Evolutionary conservation across 2,797 vertebrate genomes (phyloP), one percentile per base, ranked within the genome.

Genomic region (Catamblyrhynchus diadema): DNA sequence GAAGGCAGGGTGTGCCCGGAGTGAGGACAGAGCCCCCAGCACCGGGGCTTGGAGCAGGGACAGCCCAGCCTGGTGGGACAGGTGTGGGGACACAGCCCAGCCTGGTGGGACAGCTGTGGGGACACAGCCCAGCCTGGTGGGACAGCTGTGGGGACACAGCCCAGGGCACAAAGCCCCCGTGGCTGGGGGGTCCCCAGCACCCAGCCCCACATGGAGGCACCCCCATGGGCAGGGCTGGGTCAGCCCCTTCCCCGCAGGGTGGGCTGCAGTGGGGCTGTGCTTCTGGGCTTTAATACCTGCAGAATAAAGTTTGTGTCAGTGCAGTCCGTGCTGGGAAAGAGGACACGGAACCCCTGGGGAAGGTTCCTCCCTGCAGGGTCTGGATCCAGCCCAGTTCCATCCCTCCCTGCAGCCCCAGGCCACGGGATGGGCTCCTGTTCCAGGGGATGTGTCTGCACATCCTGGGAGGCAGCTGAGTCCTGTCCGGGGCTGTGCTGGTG

Each of bases 261-360:
- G 48, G 48, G 48, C 25, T 51, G 50, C 50, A 19, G 50, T 7
- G 8, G 74, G 71, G 44, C 78, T n/a, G 3, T 5, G 45, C 82
- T 97, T 82, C 90, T 95, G 96, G 82, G 86, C 96, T 97, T 95
- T 92, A 96, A 95, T 95, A 97, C 92, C 96, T 92, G 95, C 97
- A 91, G 80, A 98, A 98, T 98, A 98, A 98, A 98, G 95, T 97
- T 97, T 35, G 85, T 97, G 97, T 97, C 97, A 96, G 96, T 96
- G 97, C 97, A 95, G 73, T 22, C 62, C 39, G 51, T n/a, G 85
- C 64, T 35, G 79, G 65, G 83, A n/a, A 79, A 56, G 65, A 53
- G 84, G 28, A 30, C 14, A 1, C 2, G 2, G 42, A 27, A 8
- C 44, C 59, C 1, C 2, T 24, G 51, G 39, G 42, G 51, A 8